phyloP scores from a whole-genome alignment of 2,888 invertebrate genomes.

The Spialia ferax region DNA sequence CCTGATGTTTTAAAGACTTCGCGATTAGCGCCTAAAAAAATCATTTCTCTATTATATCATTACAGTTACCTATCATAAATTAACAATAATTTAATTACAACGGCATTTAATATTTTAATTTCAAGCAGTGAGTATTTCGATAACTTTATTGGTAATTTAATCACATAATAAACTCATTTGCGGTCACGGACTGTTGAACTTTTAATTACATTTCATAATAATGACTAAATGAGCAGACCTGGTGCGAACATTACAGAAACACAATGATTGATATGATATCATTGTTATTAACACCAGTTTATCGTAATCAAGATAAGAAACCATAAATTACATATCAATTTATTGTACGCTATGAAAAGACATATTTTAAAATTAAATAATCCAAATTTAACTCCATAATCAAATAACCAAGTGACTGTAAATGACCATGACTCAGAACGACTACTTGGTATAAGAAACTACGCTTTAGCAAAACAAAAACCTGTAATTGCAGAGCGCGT shows the following conservation, averaged over 20 bases:
- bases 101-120: neutral
- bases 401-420: conserved; percentile 18
- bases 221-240: neutral
- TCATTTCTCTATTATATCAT: too few relatives aligned
- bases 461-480: conserved; percentile 19
- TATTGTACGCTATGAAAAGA: neutral
- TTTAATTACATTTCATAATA: conserved; percentile 8
- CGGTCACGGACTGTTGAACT: neutral
- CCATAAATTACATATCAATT: neutral
- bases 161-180: neutral
- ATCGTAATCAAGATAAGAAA: neutral
- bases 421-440: conserved; percentile 27
- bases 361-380: neutral
- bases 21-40: too few relatives aligned
- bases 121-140: neutral
- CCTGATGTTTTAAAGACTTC: too few relatives aligned
- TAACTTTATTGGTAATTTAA: neutral
- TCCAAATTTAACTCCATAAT: too few relatives aligned
- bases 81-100: neutral
- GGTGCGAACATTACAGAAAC: neutral
- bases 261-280: neutral
- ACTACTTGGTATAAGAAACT: conserved; percentile 9
- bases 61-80: neutral
- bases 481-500: conserved; percentile 23
- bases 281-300: neutral